Evolutionary conservation across 1,140 invertebrate genomes (phyloP), one percentile per base, ranked within the genome.

Genomic region (Lasioglossum albipes): DNA sequence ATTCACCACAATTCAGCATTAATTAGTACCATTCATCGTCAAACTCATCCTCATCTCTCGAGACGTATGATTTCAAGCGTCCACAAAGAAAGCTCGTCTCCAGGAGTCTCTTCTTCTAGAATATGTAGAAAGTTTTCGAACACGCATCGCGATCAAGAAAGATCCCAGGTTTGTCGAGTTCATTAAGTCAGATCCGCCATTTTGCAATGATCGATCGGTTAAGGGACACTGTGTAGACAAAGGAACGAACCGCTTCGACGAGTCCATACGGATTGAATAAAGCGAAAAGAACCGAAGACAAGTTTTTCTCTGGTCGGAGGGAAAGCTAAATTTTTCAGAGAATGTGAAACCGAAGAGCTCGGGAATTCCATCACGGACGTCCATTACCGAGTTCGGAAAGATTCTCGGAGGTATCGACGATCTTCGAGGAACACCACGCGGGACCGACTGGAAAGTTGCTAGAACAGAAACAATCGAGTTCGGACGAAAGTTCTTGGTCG

Each of bases 191-290:
- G 5, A 22, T 0, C 66, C 20, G 7, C 7, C 16, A 22, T 59
- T 59, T 18, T 27, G 62, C 12, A 54, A 36, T 31, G 22, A 13
- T 62, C n/a, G 61, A 65, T 73, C 45, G 27, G 70, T 41, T 20
- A 41, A 0, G 6, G 7, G 18, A 69, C 45, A 31, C 22, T 7
- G 22, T 54, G 22, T 54, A 54, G 45, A 4, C 41, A 42, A 67
- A 45, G 36, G 36, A 67, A 45, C 65, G 20, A 67, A 45, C 20
- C 42, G 2, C 65, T n/a, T 9, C 20, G 7, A 6, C n/a, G 7
- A 45, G 22, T 57, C 64, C 52, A 22, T 31, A 22, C 49, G 70
- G 64, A 73, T 73, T 59, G 41, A 65, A 78, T 54, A 31, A 74
- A 65, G 45, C 13, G 36, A 66, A 41, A 27, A 20, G 18, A 20